phyloP scores from a whole-genome alignment of 2,888 invertebrate species.

The Caenorhabditis auriculariae region DNA sequence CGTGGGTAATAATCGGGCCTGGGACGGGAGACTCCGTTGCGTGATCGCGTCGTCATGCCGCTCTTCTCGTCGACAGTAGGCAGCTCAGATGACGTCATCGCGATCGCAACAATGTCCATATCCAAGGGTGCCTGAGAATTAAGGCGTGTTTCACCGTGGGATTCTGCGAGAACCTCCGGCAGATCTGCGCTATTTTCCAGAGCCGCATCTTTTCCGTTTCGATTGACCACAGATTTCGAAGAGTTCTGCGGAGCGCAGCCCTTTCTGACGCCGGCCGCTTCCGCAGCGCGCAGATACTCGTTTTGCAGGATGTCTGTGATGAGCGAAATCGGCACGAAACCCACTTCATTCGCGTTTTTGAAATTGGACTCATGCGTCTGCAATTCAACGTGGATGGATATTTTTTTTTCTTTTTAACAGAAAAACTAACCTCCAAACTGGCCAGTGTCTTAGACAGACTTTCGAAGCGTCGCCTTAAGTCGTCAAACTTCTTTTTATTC shows the following conservation, averaged over 20 bases:
- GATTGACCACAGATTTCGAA: background rate
- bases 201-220: too few species aligned
- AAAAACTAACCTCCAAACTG: constrained; percentile 6
- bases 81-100: constrained; percentile 13
- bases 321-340: constrained; percentile 48
- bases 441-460: constrained; percentile 14
- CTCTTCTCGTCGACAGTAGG: constrained; percentile 4
- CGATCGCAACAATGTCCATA: constrained; percentile 14
- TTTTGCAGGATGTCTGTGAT: constrained; percentile 41
- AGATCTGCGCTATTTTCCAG: too few species aligned
- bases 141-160: constrained; percentile 1
- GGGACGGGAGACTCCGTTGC: constrained; percentile 16
- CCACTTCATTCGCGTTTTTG: constrained; percentile 35
- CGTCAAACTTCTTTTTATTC: constrained; percentile 26
- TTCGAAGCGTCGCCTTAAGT: constrained; percentile 28
- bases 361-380: constrained; percentile 26
- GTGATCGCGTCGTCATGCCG: constrained; percentile 8
- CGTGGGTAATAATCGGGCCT: constrained; percentile 2
- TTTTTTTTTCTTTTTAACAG: background rate
- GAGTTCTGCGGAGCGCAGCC: background rate
- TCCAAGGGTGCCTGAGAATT: constrained; percentile 1
- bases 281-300: constrained; percentile 31
- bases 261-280: background rate
- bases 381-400: background rate
- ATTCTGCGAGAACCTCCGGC: background rate